Percentiles rank a stretch among this genome's conserved stretches.
Evolutionary conservation across 2,888 invertebrate genomes (phyloP).

Genomic region (Spatulosminthurus flaviceps): DNA sequence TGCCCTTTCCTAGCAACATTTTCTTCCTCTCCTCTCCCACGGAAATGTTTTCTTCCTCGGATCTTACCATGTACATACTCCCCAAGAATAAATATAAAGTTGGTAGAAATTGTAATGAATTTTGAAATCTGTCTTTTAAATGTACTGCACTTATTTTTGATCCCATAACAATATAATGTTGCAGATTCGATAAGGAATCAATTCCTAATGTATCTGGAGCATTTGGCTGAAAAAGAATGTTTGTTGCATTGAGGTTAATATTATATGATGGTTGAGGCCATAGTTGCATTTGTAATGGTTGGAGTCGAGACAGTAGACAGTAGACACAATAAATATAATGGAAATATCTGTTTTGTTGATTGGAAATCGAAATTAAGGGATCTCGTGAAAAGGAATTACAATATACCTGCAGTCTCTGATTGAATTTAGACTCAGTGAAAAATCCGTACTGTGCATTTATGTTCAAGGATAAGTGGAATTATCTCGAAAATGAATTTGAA

Average conservation of each 20-base stretch:
- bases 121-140: too few species aligned
- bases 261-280: neutral
- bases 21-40: too few species aligned
- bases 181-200: too few species aligned
- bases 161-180: too few species aligned
- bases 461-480: constrained; percentile 9
- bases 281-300: too few species aligned
- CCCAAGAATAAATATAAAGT: too few species aligned
- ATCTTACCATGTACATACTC: too few species aligned
- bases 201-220: too few species aligned
- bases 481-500: neutral
- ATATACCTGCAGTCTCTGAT: constrained; percentile 13
- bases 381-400: neutral
- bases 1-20: too few species aligned
- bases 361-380: constrained; percentile 13
- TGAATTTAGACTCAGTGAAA: constrained; percentile 9
- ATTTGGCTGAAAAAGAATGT: neutral
- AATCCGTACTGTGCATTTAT: neutral
- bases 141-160: too few species aligned
- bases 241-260: neutral
- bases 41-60: too few species aligned
- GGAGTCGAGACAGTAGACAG: neutral
- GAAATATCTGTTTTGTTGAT: constrained; percentile 16
- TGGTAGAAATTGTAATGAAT: too few species aligned
- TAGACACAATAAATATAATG: constrained; percentile 16